A percentile compares a stretch with the other conserved stretches of the same genome.
Conservation (phyloP, 2,113 vertebrate genomes). For the Tretioscincus oriximinensis region DNA sequence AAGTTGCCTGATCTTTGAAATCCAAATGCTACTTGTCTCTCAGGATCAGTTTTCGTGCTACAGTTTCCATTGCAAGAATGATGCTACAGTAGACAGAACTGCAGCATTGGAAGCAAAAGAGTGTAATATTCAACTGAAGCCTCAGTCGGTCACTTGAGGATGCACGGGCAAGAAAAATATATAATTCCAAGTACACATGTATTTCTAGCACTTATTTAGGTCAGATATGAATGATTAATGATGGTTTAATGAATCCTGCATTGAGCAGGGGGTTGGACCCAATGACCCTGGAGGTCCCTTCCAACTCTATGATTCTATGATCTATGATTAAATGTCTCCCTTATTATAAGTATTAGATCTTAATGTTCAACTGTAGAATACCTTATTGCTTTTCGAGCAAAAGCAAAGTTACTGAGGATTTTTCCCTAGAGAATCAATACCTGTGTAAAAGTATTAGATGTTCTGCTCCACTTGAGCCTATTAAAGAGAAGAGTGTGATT, state of each 20-base stretch:
- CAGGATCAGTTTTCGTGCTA: not conserved
- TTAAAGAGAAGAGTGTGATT: not conserved
- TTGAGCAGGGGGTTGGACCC: too few relatives aligned
- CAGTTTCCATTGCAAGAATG: not conserved
- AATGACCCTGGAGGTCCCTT: too few relatives aligned
- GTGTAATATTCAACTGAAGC: not conserved
- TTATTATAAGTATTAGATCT: not conserved
- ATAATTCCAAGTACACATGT: too few relatives aligned
- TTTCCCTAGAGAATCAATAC: not conserved
- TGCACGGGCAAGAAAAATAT: not conserved
- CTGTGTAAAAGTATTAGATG: not conserved
- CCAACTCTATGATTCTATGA: too few relatives aligned
- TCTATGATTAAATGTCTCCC: not conserved
- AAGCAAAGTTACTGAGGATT: not conserved
- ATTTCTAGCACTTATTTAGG: too few relatives aligned
- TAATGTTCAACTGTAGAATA: not conserved
- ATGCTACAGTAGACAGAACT: not conserved
- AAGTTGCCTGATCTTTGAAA: not conserved
- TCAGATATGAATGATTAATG: not conserved
- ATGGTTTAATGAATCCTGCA: too few relatives aligned
- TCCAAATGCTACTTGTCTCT: not conserved
- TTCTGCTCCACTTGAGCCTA: not conserved
- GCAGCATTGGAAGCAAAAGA: not conserved
- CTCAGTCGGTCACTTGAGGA: not conserved
- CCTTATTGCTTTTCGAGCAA: not conserved